Base-by-base conservation (phyloP, 2,113 vertebrate genomes). In the Rhagologus leucostigma region DNA sequence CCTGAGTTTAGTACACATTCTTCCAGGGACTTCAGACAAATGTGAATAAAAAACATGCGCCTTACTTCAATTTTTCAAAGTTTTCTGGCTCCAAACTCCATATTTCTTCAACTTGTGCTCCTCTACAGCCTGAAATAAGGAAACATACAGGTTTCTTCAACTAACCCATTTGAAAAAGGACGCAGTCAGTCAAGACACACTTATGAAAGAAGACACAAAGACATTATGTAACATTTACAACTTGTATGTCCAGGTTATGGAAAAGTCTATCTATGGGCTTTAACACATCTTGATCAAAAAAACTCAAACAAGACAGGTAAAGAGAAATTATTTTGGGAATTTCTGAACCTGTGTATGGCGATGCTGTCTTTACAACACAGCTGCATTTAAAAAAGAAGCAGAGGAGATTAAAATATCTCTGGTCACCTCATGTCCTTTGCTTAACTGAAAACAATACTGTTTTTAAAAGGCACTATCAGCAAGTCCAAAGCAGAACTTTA, bases 41-140 rank as follows among this genome's bases (percentile, higher is more conserved):
- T 3, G 4, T 29, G 27, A 89, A 50, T 35, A 65, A 56, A 74
- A 56, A 18, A 47, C 67, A 88, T 70, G 22, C 18, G 52, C 70
- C 98, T 98, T 98, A 99, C 99, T 99, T 99, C 71, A 99, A 97
- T 96, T 99, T 99, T 98, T 99, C 99, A 96, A 99, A 99, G 96
- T 99, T 99, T 92, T 99, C 99, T 73, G 99, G 99, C 80, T 99
- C 99, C 98, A 99, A 98, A 91, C 99, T 99, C 99, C 99, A 99
- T 87, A 99, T 99, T 98, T 99, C 99, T 96, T 99, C 99, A 52
- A 99, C 99, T 96, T 99, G 99, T 63, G 99, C 98, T 88, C 99
- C 99, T 98, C 98, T 99, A 94, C 99, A 99, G 74, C 99, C 99
- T 99, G 83, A 88, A 93, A 93, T 62, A 67, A 94, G 42, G 27